A percentile compares a stretch with the other conserved stretches of the same genome.
These are phyloP conservation scores for Melanophora roralis DNA, from an alignment of 2,888 invertebrate species.

Conservation along the genomic window DNA sequence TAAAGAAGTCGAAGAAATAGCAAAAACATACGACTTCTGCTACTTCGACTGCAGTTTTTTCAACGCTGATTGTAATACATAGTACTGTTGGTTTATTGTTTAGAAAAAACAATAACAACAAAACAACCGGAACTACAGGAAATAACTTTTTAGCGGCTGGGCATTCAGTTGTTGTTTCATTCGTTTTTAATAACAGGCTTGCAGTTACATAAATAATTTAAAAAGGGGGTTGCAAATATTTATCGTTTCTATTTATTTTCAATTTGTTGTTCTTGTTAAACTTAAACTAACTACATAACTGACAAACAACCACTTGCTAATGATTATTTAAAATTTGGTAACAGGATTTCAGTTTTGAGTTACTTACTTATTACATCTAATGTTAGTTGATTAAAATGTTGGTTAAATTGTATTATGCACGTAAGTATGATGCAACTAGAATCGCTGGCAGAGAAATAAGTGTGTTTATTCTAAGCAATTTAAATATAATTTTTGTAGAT, in stretches of 20 bases:
- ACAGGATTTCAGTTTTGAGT: slow-evolving; percentile 22
- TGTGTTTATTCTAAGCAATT: too few relatives aligned
- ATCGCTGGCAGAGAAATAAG: too few relatives aligned
- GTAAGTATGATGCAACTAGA: too few relatives aligned
- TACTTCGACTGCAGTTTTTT: too few relatives aligned
- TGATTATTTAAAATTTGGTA: slow-evolving; percentile 1
- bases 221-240: slow-evolving; percentile 22
- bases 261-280: too few relatives aligned
- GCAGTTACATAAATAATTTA: slow-evolving; percentile 33
- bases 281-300: neutral
- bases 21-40: too few relatives aligned
- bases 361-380: too few relatives aligned
- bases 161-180: slow-evolving; percentile 42
- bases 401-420: too few relatives aligned
- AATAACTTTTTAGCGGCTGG: slow-evolving; percentile 4
- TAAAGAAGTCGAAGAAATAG: too few relatives aligned
- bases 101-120: neutral
- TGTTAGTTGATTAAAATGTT: too few relatives aligned
- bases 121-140: neutral
- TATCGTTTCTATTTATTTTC: neutral
- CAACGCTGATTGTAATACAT: neutral
- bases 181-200: slow-evolving; percentile 55
- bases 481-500: too few relatives aligned
- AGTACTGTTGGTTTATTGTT: neutral
- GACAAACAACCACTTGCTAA: neutral